Evolutionary conservation across 2,797 vertebrate genomes (phyloP), one percentile per base, ranked within the genome.

Genomic region (Spondyliosoma cantharus): DNA sequence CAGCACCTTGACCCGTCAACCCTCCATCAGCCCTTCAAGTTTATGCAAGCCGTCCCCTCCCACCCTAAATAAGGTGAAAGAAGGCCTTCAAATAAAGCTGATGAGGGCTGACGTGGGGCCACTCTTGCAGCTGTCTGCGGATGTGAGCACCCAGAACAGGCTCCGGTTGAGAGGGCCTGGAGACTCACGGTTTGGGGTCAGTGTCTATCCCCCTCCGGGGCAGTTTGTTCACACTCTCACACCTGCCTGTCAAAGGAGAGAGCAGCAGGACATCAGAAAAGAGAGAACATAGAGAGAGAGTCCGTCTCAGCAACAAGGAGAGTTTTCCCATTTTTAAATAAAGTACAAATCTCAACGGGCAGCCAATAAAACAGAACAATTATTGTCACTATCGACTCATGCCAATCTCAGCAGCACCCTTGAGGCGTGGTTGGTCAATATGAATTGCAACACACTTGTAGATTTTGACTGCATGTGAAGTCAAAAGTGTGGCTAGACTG

Each of bases 101-200:
- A 94, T 92, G 85, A 77, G 87, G 68, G 69, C 66, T 90, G 94
- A 94, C 88, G 22, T 73, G 77, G 79, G 81, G 85, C 78, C 72
- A 13, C 71, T 83, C 83, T 74, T 52, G 67, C 13, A 58, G 73
- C 78, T 72, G 82, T 89, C 74, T 86, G 78, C 29, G 76, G 88
- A 89, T n/a, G 15, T 71, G 81, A 91, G 81, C 67, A 70, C 78
- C 71, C 83, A 78, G 74, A 86, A 56, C 77, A 62, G 77, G 78
- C 71, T 69, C 71, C 8, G 29, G 65, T 42, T 69, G 74, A 86
- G 73, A 81, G 64, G 85, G 87, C 89, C 92, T 86, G 89, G 89
- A 91, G 90, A 87, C 80, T 95, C 93, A 93, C 96, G 90, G 96
- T 96, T 96, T 96, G 95, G 94, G 96, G 96, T 97, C 96, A 96